phyloP scores from a whole-genome alignment of 2,113 vertebrate species.

The Actenoides hombroni region DNA sequence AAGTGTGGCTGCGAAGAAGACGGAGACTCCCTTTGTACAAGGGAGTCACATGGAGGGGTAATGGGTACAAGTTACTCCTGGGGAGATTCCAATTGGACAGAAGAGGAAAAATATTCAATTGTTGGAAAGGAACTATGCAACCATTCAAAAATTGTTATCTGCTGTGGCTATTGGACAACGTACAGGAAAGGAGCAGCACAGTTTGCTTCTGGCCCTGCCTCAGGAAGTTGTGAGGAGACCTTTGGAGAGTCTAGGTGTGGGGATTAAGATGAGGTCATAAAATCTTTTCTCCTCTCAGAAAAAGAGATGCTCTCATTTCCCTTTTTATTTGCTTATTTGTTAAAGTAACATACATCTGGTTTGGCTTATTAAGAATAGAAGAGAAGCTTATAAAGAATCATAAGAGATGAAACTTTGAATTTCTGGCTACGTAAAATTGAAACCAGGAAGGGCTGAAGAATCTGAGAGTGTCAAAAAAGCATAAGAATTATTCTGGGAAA shows the following conservation, averaged over 20 bases:
- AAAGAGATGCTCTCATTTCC: background rate
- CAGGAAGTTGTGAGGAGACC: background rate
- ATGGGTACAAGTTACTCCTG: too few relatives aligned
- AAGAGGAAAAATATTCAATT: background rate
- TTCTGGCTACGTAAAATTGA: background rate
- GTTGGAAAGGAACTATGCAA: background rate
- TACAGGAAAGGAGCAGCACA: background rate
- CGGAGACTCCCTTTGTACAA: too few relatives aligned
- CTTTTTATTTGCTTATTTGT: background rate
- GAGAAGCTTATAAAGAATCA: background rate
- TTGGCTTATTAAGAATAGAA: background rate
- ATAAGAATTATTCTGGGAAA: background rate
- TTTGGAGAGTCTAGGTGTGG: background rate
- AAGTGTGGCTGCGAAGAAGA: too few relatives aligned
- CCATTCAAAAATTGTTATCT: background rate
- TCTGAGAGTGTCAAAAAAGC: background rate
- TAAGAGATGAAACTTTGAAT: background rate
- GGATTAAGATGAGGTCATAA: background rate
- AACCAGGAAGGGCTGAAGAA: background rate
- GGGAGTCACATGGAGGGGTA: too few relatives aligned
- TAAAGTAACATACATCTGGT: background rate
- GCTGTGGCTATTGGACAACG: background rate
- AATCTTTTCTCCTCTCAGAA: background rate
- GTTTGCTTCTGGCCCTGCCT: background rate
- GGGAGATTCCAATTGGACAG: too few relatives aligned